Evolutionary conservation across 2,888 invertebrate genomes (phyloP), one percentile per base, ranked within the genome.

Genomic region (Tachina fera): DNA sequence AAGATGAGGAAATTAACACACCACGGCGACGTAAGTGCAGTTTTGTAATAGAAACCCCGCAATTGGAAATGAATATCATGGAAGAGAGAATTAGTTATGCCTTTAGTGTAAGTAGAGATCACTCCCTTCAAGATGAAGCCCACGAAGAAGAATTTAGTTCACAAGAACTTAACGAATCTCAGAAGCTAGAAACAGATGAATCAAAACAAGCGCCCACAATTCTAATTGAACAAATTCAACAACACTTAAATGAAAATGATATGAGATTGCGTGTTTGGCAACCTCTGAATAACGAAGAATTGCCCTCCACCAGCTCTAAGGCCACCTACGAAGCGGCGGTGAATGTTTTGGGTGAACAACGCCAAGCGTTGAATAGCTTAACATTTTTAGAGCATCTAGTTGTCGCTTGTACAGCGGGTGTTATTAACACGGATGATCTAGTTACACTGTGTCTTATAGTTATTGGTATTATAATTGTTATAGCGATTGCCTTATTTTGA

Each of bases 381-480:
- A 91, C 92, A 77, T 89, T 91, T 86, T 89, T 92, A 84, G 91
- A 95, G 94, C 95, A 95, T 92, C 93, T 96, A 93, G 94, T 95
- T 93, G 94, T 96, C 94, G 96, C 96, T 95, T 96, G 96, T 94
- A 94, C 96, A 90, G 95, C 96, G 94, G 95, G 96, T 91, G 93
- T 96, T 92, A 89, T 92, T 84, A 95, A 95, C 91, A 95, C 95
- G 90, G 93, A 96, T 93, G 96, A 96, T 93, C 94, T 96, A 93
- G 94, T 96, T 93, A 95, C 96, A 91, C 94, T 96, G 92, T 94
- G 96, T 92, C 95, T 96, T 93, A 94, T 96, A 92, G 93, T 96
- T 92, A 94, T 96, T 92, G 96, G 96, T 91, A 94, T 96, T 90
- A 93, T 96, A 91, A 95, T 95, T 89, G 94, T 96, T 91, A 94